phyloP scores from a whole-genome alignment of 2,888 invertebrate species.

The Hydroisotoma schaefferi region DNA sequence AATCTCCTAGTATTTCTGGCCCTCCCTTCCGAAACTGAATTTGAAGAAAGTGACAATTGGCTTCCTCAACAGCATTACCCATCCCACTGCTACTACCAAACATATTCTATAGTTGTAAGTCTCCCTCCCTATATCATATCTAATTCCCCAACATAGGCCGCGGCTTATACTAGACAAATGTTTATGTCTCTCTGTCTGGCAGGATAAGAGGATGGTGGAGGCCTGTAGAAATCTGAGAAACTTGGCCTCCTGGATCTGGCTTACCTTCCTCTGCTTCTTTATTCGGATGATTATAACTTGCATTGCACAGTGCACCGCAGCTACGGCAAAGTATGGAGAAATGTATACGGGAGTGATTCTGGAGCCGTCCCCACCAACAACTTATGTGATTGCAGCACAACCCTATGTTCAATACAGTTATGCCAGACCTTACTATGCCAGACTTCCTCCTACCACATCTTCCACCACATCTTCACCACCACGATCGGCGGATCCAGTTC shows the following conservation, averaged over 20 bases:
- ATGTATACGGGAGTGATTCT: background rate
- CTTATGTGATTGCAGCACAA: background rate
- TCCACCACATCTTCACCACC: too few species aligned
- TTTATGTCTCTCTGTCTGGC: background rate
- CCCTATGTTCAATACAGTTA: background rate
- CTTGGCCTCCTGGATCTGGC: background rate
- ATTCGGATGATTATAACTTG: background rate
- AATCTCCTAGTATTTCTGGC: constrained; percentile 4
- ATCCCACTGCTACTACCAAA: background rate
- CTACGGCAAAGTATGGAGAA: constrained; percentile 1
- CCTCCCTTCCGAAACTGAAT: constrained; percentile 1
- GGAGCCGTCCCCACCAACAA: background rate
- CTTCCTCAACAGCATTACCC: constrained; percentile 8
- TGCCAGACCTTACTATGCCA: too few species aligned
- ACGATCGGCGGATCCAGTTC: too few species aligned
- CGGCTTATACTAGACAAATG: too few species aligned
- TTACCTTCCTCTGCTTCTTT: background rate
- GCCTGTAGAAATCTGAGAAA: background rate
- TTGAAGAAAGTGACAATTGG: background rate
- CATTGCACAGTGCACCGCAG: background rate
- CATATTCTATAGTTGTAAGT: too few species aligned
- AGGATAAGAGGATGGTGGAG: background rate
- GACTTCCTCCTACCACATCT: too few species aligned
- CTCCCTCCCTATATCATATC: too few species aligned
- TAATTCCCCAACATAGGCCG: too few species aligned